These are phyloP conservation scores for Eristalis tenax DNA, from an alignment of 2,888 invertebrate genomes.

Conservation along the genomic window DNA sequence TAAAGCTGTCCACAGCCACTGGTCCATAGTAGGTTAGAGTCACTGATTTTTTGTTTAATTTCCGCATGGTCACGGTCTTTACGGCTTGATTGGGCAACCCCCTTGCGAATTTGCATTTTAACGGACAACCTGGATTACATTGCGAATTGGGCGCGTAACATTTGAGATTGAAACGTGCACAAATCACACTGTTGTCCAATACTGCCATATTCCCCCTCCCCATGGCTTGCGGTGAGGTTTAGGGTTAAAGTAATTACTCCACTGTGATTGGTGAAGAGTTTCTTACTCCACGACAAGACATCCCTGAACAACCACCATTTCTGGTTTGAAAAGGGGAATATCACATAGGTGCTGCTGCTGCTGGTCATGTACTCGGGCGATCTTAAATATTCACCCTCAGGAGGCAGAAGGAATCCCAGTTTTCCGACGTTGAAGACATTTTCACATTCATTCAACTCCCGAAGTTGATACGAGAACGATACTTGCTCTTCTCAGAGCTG, in stretches of 20 bases:
- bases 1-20: conserved; percentile 28
- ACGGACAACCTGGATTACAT: conserved; percentile 42
- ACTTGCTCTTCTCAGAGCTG: background rate
- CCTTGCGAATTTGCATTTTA: conserved; percentile 62
- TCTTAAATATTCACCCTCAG: background rate
- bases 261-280: conserved; percentile 53
- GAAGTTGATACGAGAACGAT: conserved; percentile 77
- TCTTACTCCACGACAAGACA: background rate
- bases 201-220: background rate
- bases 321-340: background rate
- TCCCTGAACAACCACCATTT: conserved; percentile 14
- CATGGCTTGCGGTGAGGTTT: background rate
- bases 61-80: conserved; percentile 68
- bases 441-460: conserved; percentile 77
- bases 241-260: conserved; percentile 22
- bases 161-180: background rate
- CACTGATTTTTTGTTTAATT: conserved; percentile 46
- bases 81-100: conserved; percentile 54
- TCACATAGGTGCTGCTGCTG: background rate
- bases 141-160: background rate
- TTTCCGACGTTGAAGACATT: conserved; percentile 3
- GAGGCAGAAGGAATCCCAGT: background rate
- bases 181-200: background rate
- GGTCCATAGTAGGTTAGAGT: conserved; percentile 43
- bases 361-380: background rate